Base-by-base conservation (phyloP, 1,140 invertebrate species). In the Papilio polytes region DNA sequence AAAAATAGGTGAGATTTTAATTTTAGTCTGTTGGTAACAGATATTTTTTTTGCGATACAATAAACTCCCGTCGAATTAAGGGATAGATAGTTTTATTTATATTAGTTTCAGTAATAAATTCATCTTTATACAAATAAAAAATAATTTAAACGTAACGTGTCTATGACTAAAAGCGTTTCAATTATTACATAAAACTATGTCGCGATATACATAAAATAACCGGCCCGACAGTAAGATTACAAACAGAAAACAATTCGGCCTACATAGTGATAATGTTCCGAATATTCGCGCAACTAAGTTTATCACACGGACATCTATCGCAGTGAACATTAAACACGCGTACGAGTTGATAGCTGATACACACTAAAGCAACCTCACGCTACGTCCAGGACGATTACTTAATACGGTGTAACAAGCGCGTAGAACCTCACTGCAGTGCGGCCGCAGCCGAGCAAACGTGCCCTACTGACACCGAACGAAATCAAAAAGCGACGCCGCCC, bases 401-500 rank as follows among this genome's bases (percentile, higher is more conserved):
- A 87, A 91, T 88, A 85, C 74, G 80, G 80, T 86, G 87, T 89
- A 91, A 90, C 72, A 76, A 81, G 63, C 79, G 59, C 76, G 74
- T 78, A 78, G 77, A 78, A 56, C 77, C 81, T 83, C 84, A 83
- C 85, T 86, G 81, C 87, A 89, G 83, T 81, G 76, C 77, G 79
- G 82, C 79, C 83, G 82, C 87, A 89, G 83, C 66, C 85, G 83
- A 85, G 81, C 82, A 81, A 89, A 84, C 85, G 87, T 93, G 90
- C 84, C 89, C 91, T 88, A 92, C 88, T 92, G 87, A 92, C 92
- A 92, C 89, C 86, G 85, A 91, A 92, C 82, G 84, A 89, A 90
- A 89, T 88, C 85, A 92, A 90, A 90, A 91, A 86, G 86, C 86
- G 84, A 81, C 74, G 85, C 56, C 81, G 83, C 76, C 74, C 77